Evolutionary conservation across 2,888 invertebrate species (phyloP).

Genomic region (Agrochola litura): DNA sequence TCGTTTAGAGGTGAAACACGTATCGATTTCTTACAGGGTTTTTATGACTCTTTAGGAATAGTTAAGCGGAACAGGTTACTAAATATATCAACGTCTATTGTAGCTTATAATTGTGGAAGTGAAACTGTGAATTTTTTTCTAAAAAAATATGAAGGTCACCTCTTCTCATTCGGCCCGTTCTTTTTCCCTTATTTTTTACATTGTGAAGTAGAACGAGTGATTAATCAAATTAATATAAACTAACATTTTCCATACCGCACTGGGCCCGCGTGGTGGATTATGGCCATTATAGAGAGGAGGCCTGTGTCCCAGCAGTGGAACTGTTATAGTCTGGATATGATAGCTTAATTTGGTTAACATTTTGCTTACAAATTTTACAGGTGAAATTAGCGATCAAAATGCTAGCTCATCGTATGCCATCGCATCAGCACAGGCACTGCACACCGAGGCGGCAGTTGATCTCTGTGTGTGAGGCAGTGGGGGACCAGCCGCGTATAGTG

Average conservation of each 20-base stretch:
- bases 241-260: neutral
- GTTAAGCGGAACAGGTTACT: no score
- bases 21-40: no score
- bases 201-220: neutral
- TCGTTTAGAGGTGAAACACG: no score
- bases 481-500: neutral
- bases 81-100: no score
- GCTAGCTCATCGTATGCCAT: neutral
- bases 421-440: constrained; percentile 1
- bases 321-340: neutral
- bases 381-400: neutral
- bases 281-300: neutral
- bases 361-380: neutral
- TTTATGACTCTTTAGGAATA: no score
- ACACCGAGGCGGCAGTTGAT: constrained; percentile 7
- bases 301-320: neutral
- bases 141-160: neutral
- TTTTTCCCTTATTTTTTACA: neutral
- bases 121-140: no score
- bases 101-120: neutral
- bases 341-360: neutral
- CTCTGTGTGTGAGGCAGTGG: constrained; percentile 5
- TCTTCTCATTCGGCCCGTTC: neutral
- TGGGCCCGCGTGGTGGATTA: no score
- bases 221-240: neutral